These are phyloP conservation scores for Tiliacea citrago DNA, from an alignment of 2,888 invertebrate genomes.

Conservation along the genomic window DNA sequence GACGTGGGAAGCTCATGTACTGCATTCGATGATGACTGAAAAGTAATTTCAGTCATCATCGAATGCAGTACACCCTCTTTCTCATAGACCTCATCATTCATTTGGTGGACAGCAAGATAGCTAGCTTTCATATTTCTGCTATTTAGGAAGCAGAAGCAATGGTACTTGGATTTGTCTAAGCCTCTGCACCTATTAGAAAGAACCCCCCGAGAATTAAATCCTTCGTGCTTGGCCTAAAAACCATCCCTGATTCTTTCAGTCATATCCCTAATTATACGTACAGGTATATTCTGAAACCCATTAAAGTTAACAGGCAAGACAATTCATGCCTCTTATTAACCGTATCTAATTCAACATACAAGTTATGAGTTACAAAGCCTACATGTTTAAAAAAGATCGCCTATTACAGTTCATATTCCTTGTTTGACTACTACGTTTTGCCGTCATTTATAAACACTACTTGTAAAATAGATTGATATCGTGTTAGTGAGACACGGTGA, in stretches of 20 bases:
- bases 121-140: not conserved
- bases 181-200: not conserved
- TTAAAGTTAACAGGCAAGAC: not conserved
- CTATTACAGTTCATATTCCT: slow-evolving; percentile 23
- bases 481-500: slow-evolving; percentile 43
- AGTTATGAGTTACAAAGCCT: slow-evolving; percentile 28
- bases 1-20: no score
- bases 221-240: no score
- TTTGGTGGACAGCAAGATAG: not conserved
- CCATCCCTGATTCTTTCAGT: not conserved
- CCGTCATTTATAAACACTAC: slow-evolving; percentile 33
- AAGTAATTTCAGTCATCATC: slow-evolving; percentile 8
- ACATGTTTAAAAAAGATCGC: slow-evolving; percentile 34
- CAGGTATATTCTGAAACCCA: no score
- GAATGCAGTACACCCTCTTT: slow-evolving; percentile 4
- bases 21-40: no score
- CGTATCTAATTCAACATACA: slow-evolving; percentile 16
- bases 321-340: not conserved
- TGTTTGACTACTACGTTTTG: slow-evolving; percentile 38
- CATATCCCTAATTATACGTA: not conserved
- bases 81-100: no score
- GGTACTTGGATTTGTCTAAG: not conserved
- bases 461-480: slow-evolving; percentile 37
- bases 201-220: not conserved
- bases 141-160: not conserved